phyloP scores from a whole-genome alignment of 1,140 invertebrate species.

The Pseudomyrmex cubaensis region DNA sequence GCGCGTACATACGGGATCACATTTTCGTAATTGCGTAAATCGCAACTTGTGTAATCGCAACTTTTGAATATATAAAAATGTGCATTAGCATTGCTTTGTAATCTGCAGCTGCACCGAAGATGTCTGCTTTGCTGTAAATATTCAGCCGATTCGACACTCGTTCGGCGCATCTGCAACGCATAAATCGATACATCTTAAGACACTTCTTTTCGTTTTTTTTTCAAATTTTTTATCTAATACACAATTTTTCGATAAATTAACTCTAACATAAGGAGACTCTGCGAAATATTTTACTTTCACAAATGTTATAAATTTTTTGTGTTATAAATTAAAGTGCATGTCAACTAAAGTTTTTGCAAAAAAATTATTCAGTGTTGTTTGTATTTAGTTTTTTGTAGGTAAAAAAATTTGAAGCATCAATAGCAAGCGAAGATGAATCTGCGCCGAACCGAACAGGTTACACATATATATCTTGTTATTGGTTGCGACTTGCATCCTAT shows the following conservation, averaged over 20 bases:
- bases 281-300: slow-evolving; percentile 1
- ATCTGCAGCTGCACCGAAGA: slow-evolving; percentile 15
- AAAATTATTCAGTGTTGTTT: not conserved
- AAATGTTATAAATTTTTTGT: not conserved
- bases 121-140: not conserved
- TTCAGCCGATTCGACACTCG: not conserved
- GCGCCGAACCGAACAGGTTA: not conserved
- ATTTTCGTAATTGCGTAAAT: slow-evolving; percentile 11
- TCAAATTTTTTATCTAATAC: not conserved
- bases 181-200: not conserved
- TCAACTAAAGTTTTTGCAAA: too few species aligned
- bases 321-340: too few species aligned
- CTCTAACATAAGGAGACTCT: too few species aligned
- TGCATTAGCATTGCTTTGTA: slow-evolving; percentile 4
- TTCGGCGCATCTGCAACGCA: not conserved
- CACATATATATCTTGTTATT: slow-evolving; percentile 20
- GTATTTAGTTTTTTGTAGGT: not conserved
- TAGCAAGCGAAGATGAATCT: slow-evolving; percentile 1
- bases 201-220: not conserved
- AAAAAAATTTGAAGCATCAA: not conserved
- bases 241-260: too few species aligned
- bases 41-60: not conserved
- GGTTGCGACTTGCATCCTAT: slow-evolving; percentile 21
- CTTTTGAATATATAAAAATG: not conserved
- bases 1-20: not conserved